Conservation (phyloP, 2,113 vertebrate genomes). For the Anhinga rufa region DNA sequence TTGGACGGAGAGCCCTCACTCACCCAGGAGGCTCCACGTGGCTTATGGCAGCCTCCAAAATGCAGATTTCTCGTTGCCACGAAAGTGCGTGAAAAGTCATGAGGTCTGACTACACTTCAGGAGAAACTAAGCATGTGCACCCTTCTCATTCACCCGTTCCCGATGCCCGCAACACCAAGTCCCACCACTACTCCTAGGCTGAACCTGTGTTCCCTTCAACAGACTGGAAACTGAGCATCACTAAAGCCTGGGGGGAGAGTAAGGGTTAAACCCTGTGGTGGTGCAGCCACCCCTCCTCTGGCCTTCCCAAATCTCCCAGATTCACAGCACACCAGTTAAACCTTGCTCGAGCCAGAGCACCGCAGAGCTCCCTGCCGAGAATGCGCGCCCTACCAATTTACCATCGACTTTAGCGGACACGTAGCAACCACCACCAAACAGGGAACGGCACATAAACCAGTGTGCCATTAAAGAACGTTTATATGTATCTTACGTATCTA, state of each 20-base stretch:
- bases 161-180: rapidly evolving
- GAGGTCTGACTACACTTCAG: neutral
- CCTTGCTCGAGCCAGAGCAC: neutral
- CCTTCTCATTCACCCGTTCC: neutral
- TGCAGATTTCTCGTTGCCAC: neutral
- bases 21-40: neutral
- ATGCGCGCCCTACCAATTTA: rapidly evolving
- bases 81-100: neutral
- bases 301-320: neutral
- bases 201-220: neutral
- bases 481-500: too few relatives aligned
- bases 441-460: neutral
- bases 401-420: rapidly evolving
- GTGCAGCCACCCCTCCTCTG: neutral
- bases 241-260: neutral
- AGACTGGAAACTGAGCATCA: neutral
- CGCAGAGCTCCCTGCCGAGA: neutral
- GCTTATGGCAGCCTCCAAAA: neutral
- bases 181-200: neutral
- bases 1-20: neutral
- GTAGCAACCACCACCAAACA: neutral
- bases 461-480: rapidly evolving
- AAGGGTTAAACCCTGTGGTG: neutral
- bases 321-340: neutral
- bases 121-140: rapidly evolving